Evolutionary conservation across 2,888 invertebrate genomes (phyloP).

Genomic region (Tetragnatha montana): DNA sequence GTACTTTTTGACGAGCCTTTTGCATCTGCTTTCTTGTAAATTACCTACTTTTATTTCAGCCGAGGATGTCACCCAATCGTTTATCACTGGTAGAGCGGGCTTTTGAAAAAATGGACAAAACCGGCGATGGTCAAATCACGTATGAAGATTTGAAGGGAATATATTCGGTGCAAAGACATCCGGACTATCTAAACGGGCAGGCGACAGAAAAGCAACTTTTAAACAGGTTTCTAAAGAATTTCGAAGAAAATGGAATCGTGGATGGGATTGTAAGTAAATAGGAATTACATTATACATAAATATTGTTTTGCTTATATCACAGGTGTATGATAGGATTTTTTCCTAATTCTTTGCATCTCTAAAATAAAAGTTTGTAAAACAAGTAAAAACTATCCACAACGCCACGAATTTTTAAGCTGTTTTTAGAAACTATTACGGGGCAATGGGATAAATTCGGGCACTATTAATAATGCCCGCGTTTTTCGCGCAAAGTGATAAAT

Average conservation of each 20-base stretch:
- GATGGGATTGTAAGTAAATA: slow-evolving; percentile 73
- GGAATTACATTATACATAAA: too few species aligned
- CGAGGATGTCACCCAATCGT: slow-evolving; percentile 75
- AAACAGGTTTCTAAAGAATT: slow-evolving; percentile 76
- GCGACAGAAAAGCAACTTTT: slow-evolving; percentile 77
- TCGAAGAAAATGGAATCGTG: slow-evolving; percentile 74
- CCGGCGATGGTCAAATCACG: slow-evolving; percentile 77
- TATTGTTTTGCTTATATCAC: too few species aligned
- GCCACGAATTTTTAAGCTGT: too few species aligned
- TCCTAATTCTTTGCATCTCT: too few species aligned
- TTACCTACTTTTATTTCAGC: slow-evolving; percentile 73
- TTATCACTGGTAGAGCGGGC: slow-evolving; percentile 75
- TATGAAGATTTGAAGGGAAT: slow-evolving; percentile 75
- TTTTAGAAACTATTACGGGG: too few species aligned
- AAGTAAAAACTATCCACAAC: too few species aligned
- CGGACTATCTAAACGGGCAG: slow-evolving; percentile 77
- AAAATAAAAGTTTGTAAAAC: too few species aligned
- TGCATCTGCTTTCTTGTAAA: neutral
- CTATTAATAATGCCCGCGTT: too few species aligned
- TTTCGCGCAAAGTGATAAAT: too few species aligned
- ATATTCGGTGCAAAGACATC: slow-evolving; percentile 77
- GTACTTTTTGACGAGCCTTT: neutral
- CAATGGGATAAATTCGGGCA: too few species aligned
- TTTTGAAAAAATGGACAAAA: slow-evolving; percentile 77
- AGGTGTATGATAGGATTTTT: too few species aligned